Percentiles rank a stretch among this genome's conserved stretches.
These are phyloP conservation scores for Tor tambroides DNA, from an alignment of 2,113 vertebrate genomes.

Conservation along the genomic window DNA sequence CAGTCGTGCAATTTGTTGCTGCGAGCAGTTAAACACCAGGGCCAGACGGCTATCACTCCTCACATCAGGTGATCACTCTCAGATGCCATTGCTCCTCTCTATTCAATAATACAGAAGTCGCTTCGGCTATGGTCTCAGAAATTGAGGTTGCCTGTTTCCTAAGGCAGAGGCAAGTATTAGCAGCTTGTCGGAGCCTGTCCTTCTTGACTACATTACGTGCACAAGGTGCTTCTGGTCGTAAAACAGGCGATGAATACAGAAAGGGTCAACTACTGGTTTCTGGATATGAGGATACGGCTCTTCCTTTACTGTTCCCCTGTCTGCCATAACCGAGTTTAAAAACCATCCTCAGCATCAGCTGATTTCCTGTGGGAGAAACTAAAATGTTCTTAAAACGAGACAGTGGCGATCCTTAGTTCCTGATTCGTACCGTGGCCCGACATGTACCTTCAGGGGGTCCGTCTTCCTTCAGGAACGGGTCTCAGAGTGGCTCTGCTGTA, in stretches of 20 bases:
- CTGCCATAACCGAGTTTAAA: slow-evolving; percentile 39
- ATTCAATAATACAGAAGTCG: slow-evolving; percentile 6
- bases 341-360: slow-evolving; percentile 58
- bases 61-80: slow-evolving; percentile 20
- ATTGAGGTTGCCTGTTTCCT: slow-evolving; percentile 34
- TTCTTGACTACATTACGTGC: neutral
- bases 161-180: slow-evolving; percentile 6
- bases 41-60: neutral
- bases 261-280: slow-evolving; percentile 13
- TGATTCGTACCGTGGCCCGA: neutral
- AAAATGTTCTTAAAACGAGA: slow-evolving; percentile 55
- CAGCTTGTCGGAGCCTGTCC: slow-evolving; percentile 5
- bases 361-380: slow-evolving; percentile 68
- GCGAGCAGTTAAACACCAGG: neutral
- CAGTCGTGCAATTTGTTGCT: neutral
- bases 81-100: neutral
- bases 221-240: neutral
- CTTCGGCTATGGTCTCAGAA: neutral
- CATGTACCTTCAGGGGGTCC: neutral
- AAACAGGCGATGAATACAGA: slow-evolving; percentile 31
- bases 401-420: slow-evolving; percentile 2
- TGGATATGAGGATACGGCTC: slow-evolving; percentile 10
- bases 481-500: neutral
- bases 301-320: slow-evolving; percentile 27
- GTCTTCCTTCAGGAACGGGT: neutral